Evolutionary conservation across 2,113 vertebrate species (phyloP), one percentile per base, ranked within the genome.

Genomic region (Nematolebias whitei): DNA sequence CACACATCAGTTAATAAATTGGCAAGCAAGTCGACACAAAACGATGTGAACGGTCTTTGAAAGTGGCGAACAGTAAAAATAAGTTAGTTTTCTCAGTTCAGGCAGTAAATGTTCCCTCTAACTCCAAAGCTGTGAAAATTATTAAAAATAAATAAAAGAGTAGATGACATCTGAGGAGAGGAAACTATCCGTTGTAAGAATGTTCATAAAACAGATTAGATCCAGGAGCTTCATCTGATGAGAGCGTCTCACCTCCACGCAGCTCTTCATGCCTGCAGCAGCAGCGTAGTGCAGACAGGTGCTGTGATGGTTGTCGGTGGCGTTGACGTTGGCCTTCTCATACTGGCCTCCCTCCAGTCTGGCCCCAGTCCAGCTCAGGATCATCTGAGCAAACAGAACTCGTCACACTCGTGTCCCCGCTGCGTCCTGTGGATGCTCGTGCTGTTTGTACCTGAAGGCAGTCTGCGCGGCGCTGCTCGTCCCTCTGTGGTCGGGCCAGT

Each of bases 361-460:
- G 71, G 89, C 89, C 4, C 89, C 89, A 0, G 89, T 89, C 89
- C 89, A 91, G 79, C 87, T 89, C 24, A 91, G 76, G 63, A 88
- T 88, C 88, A 89, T 87, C 89, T 91, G 71, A 35, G 52, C 53
- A 18, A 4, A 14, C 10, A 18, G 60, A 40, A 55, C 63, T 51
- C 53, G 62, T 22, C 29, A 24, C 26, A 38, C 23, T 50, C 13
- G 11, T 14, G 2, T 2, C 7, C 32, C 5, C 3, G 22, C 22
- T 8, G 14, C 15, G n/a, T 29, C 1, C 1, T 22, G 15, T 15
- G 1, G 0, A 1, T 1, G 2, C 12, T 4, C 0, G 4, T 8
- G 52, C 9, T 11, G 24, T 22, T 18, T 14, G 57, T 66, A 89
- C 89, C 89, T 91, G 89, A 61, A 91, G 80, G 55, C 80, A 78